Conservation (phyloP, 2,888 invertebrate species). For the Podabrus alpinus region DNA sequence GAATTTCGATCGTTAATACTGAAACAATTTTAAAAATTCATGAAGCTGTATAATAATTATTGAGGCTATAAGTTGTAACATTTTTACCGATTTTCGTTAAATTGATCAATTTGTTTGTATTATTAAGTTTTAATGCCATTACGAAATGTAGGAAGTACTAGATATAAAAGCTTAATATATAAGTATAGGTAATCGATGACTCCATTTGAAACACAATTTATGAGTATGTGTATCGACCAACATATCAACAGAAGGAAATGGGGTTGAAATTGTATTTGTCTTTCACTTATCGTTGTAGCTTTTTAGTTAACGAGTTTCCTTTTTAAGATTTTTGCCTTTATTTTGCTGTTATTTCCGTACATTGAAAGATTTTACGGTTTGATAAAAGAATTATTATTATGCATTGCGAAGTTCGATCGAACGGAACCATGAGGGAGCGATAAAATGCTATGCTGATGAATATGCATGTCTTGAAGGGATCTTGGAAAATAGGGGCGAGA, state of each 20-base stretch:
- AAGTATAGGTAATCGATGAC: not conserved
- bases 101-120: not conserved
- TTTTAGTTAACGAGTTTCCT: not conserved
- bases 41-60: not conserved
- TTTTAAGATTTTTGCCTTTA: not conserved
- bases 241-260: not conserved
- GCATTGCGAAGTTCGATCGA: not conserved
- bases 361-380: not conserved
- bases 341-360: not conserved
- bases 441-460: not conserved
- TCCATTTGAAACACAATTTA: not conserved
- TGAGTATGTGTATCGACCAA: not conserved
- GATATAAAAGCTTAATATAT: not conserved
- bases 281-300: not conserved
- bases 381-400: not conserved
- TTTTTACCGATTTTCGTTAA: not conserved
- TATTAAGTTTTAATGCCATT: not conserved
- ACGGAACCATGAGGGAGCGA: not conserved
- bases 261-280: not conserved
- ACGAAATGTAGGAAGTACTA: not conserved
- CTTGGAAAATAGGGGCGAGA: not conserved
- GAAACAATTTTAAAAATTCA: not conserved
- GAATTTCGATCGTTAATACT: too few relatives aligned
- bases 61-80: not conserved
- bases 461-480: not conserved